Evolutionary conservation across 2,113 vertebrate genomes (phyloP), one percentile per base, ranked within the genome.

Genomic region (Aptenodytes patagonicus): DNA sequence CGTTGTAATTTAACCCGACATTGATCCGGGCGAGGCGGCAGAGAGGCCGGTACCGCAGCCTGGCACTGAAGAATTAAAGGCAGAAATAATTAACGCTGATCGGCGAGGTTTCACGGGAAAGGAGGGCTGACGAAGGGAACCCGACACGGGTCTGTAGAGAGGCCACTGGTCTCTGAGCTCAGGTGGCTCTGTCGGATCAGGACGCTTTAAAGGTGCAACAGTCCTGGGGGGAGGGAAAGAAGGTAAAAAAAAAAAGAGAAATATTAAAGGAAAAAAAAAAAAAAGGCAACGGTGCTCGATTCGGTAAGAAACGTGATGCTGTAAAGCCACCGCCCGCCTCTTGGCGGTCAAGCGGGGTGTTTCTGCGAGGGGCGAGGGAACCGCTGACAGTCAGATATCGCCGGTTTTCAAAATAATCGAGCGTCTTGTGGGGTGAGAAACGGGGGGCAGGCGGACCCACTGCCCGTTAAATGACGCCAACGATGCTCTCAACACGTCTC

Each of bases 341-440:
- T 12, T 7, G 60, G 60, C 3, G 3, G 8, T 6, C 17, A 19
- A n/a, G 34, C 26, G 11, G 17, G 13, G 36, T 2, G 11, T 18
- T 78, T 19, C 60, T 21, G 31, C 6, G 6, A 20, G 47, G 52
- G 47, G 76, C 2, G 4, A 42, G 51, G 40, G 26, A 66, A n/a
- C 8, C 1, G 25, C 26, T 15, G 32, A 19, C 6, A 4, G 11
- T 25, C 3, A 3, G 19, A 1, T n/a, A 22, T 13, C 1, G 2
- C 31, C 5, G 8, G 18, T 28, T 65, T 28, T 21, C 11, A 46
- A 66, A 66, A 66, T 5, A 81, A 29, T 3, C 8, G 4, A 6
- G 77, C 3, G 6, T 8, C 8, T 28, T 2, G 38, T 4, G 49
- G 38, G 40, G 4, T 9, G 51, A 36, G 62, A 19, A 66, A 46